These are phyloP conservation scores for Zelleria hepariella DNA, from an alignment of 2,888 invertebrate genomes.

Conservation along the genomic window DNA sequence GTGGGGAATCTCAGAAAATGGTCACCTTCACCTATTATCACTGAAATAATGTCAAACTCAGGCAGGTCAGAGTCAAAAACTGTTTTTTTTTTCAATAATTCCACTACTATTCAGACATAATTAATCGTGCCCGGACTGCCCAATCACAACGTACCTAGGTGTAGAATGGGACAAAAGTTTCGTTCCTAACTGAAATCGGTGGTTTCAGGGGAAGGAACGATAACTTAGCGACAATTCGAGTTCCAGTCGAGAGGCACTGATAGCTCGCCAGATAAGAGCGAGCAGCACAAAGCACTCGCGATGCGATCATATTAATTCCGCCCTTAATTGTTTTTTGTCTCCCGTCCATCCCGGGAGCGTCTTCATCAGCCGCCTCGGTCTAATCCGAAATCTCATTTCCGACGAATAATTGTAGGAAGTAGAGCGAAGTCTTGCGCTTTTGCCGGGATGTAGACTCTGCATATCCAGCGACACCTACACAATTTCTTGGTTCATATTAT, in stretches of 20 bases:
- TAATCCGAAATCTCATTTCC: constrained; percentile 63
- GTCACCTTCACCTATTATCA: no score
- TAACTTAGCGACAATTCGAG: background rate
- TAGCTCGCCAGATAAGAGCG: constrained; percentile 2
- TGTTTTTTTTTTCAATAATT: no score
- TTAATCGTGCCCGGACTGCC: no score
- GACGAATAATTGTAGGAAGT: constrained; percentile 50
- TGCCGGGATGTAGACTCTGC: background rate
- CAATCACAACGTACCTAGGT: no score
- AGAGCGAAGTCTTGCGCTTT: constrained; percentile 22
- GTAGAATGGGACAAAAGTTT: no score
- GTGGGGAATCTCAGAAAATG: no score
- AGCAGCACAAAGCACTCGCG: constrained; percentile 11
- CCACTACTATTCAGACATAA: no score
- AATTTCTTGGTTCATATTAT: no score
- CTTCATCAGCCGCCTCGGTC: constrained; percentile 40
- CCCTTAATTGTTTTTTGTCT: constrained; percentile 47
- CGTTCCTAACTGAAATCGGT: background rate
- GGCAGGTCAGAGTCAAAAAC: no score
- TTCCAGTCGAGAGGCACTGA: background rate
- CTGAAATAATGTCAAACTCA: no score
- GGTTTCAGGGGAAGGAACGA: background rate
- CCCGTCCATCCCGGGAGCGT: constrained; percentile 31
- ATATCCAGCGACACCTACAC: no score
- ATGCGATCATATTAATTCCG: constrained; percentile 33